Conservation (phyloP, 2,797 vertebrate genomes). For the Etheostoma perlongum region DNA sequence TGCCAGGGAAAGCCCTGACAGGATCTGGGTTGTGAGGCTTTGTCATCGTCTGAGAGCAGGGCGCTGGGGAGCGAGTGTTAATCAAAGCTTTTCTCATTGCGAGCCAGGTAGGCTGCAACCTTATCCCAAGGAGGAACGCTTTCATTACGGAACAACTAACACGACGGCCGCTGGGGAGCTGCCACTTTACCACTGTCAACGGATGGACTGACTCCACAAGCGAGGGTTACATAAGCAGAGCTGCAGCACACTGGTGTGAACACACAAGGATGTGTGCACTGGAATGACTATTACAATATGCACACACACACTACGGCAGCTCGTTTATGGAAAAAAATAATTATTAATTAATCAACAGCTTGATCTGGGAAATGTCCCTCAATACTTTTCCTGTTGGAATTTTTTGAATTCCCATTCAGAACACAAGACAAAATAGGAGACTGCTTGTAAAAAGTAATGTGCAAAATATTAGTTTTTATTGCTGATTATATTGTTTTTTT, state of each 20-base stretch:
- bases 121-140: slow-evolving; percentile 68
- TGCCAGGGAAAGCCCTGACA: slow-evolving; percentile 53
- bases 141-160: slow-evolving; percentile 73
- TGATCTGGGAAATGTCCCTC: no score
- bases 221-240: slow-evolving; percentile 62
- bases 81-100: slow-evolving; percentile 69
- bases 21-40: slow-evolving; percentile 49
- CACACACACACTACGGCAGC: neutral
- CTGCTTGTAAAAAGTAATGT: no score
- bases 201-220: slow-evolving; percentile 57
- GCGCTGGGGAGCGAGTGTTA: slow-evolving; percentile 52
- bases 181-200: slow-evolving; percentile 50
- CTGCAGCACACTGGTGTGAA: slow-evolving; percentile 51
- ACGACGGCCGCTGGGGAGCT: slow-evolving; percentile 57
- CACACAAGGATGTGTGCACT: slow-evolving; percentile 18
- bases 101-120: slow-evolving; percentile 64
- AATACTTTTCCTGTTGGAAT: no score
- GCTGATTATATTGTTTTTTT: no score
- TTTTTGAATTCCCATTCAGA: no score
- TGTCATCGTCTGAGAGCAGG: slow-evolving; percentile 56
- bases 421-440: no score
- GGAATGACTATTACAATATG: slow-evolving; percentile 37
- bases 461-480: no score
- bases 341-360: no score
- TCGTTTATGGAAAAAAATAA: no score